Percentiles rank a stretch among this genome's conserved stretches.
These are phyloP conservation scores for Chaenogobius annularis DNA, from an alignment of 2,113 vertebrate genomes.

Conservation along the genomic window DNA sequence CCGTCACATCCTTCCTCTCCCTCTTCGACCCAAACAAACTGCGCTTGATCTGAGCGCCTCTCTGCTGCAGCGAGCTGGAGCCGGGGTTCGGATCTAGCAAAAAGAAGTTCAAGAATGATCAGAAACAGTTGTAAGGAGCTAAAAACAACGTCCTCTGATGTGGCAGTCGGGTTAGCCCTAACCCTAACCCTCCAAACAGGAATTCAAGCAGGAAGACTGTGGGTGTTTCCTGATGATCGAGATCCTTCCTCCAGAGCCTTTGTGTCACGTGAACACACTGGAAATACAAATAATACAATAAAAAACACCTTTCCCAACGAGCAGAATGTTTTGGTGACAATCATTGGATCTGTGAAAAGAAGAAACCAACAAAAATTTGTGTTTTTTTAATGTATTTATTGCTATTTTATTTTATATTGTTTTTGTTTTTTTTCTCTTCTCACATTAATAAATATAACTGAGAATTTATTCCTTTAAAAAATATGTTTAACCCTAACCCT, in stretches of 20 bases:
- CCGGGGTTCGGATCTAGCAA: conserved; percentile 42
- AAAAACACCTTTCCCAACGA: too few relatives aligned
- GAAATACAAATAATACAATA: not conserved
- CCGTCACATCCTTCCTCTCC: not conserved
- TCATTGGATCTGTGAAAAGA: too few relatives aligned
- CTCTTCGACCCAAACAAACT: conserved; percentile 52
- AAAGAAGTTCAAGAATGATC: not conserved
- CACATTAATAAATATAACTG: too few relatives aligned
- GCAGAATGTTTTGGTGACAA: too few relatives aligned
- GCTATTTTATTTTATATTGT: too few relatives aligned
- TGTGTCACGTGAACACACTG: not conserved
- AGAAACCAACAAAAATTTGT: too few relatives aligned
- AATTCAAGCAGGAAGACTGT: not conserved
- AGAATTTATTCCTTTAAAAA: too few relatives aligned
- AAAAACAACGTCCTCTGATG: too few relatives aligned
- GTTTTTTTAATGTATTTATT: too few relatives aligned
- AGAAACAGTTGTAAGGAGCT: not conserved
- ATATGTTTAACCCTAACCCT: too few relatives aligned
- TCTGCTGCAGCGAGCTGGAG: conserved; percentile 18
- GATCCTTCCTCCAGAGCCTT: not conserved
- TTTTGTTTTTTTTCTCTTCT: too few relatives aligned
- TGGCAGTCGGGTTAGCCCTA: not conserved
- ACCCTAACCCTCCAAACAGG: too few relatives aligned
- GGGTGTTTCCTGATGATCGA: not conserved
- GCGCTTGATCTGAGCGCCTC: not conserved